Conservation (phyloP, 2,888 invertebrate species). For the Sphinx pinastri region DNA sequence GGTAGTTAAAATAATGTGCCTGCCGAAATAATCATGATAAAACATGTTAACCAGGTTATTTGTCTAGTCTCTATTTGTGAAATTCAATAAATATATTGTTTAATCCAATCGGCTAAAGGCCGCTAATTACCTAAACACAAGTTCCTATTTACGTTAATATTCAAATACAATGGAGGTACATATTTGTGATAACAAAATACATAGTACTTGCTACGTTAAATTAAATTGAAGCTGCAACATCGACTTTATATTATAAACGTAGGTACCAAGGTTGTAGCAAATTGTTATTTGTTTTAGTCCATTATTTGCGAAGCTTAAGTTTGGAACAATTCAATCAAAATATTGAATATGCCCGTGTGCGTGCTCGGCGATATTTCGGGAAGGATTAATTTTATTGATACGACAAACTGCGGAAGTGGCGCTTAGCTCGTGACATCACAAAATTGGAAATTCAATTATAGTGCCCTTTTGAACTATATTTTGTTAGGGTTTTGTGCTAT, state of each 20-base stretch:
- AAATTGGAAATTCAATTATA: constrained; percentile 45
- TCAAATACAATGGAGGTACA: background rate
- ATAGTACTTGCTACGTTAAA: constrained; percentile 37
- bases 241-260: constrained; percentile 41
- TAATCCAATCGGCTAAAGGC: constrained; percentile 1
- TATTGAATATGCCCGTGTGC: constrained; percentile 59
- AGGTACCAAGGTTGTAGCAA: constrained; percentile 51
- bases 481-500: background rate
- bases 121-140: background rate
- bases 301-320: constrained; percentile 73
- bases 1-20: no score
- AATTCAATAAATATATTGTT: constrained; percentile 7
- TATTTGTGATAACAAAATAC: constrained; percentile 26
- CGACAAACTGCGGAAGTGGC: constrained; percentile 61
- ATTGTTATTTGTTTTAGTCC: constrained; percentile 68
- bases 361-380: constrained; percentile 58
- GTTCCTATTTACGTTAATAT: constrained; percentile 6
- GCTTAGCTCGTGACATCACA: constrained; percentile 56
- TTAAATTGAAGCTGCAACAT: constrained; percentile 45
- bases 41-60: background rate
- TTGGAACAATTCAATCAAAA: constrained; percentile 77
- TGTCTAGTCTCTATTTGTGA: background rate
- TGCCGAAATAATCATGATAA: no score
- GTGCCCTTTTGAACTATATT: background rate
- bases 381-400: constrained; percentile 76